Evolutionary conservation across 2,888 invertebrate species (phyloP).

Genomic region (Spisula solida): DNA sequence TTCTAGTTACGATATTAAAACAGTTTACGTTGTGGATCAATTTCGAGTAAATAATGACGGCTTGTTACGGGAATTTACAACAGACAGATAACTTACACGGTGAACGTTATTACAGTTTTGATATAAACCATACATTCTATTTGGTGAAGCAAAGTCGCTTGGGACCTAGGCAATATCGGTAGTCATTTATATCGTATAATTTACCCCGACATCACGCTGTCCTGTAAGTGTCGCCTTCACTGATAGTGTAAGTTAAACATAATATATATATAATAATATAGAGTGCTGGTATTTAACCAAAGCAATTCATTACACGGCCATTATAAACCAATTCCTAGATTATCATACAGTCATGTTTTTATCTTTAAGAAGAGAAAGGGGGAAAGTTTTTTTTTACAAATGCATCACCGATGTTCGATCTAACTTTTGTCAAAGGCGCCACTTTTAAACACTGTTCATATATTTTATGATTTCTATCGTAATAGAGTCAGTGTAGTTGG

Average conservation of each 20-base stretch:
- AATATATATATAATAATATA: too few species aligned
- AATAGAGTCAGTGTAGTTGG: too few species aligned
- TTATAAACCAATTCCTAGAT: too few species aligned
- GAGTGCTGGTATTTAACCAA: neutral
- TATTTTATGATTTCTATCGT: too few species aligned
- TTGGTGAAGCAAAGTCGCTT: neutral
- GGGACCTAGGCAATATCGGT: neutral
- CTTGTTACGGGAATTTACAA: neutral
- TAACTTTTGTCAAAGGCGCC: too few species aligned
- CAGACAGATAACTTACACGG: neutral
- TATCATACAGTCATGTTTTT: too few species aligned
- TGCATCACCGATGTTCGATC: too few species aligned
- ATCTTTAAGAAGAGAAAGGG: too few species aligned
- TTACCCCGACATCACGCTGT: neutral
- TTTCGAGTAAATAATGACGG: neutral
- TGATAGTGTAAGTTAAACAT: neutral
- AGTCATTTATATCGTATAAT: conserved; percentile 14
- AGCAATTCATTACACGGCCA: neutral
- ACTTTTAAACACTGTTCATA: too few species aligned
- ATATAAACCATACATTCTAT: neutral
- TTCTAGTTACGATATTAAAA: neutral
- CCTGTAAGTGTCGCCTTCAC: neutral
- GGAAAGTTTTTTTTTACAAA: too few species aligned
- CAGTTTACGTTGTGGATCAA: neutral
- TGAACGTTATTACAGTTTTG: neutral